A percentile compares a stretch with the other conserved stretches of the same genome.
These are phyloP conservation scores for Alexandromys fortis DNA, from an alignment of 2,113 vertebrate genomes.

Conservation along the genomic window DNA sequence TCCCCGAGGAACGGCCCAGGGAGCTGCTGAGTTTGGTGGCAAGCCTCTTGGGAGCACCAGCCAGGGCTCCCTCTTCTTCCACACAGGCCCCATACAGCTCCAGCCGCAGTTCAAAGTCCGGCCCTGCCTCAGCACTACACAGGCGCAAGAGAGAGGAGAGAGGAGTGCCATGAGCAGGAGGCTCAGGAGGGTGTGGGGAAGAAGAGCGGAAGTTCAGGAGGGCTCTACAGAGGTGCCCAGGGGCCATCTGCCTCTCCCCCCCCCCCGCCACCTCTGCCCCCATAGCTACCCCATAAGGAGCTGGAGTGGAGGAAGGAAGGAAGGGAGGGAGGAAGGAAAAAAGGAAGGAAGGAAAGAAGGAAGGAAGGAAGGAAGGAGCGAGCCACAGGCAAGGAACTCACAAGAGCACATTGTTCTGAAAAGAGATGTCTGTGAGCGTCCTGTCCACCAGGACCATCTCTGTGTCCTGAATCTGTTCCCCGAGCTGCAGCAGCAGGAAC, in stretches of 20 bases:
- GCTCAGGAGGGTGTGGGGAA: not conserved
- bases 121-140: conserved; percentile 87
- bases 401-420: conserved; percentile 94
- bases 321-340: not conserved
- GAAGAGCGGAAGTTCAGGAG: not conserved
- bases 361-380: not conserved
- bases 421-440: conserved; percentile 96
- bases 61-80: conserved; percentile 90
- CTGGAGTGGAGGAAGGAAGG: not conserved
- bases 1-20: conserved; percentile 92
- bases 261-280: not conserved
- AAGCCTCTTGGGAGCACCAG: conserved; percentile 91
- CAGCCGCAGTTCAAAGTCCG: conserved; percentile 91
- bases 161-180: not conserved
- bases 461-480: conserved; percentile 94
- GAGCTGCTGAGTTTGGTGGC: conserved; percentile 95
- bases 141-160: not conserved
- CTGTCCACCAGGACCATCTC: conserved; percentile 96
- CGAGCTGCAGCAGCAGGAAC: conserved; percentile 94
- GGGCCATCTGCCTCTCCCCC: too few species aligned
- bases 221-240: not conserved
- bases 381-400: conserved; percentile 81
- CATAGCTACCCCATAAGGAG: too few species aligned
- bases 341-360: too few species aligned
- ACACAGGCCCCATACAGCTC: conserved; percentile 94